Conservation (phyloP, 2,797 vertebrate species). For the Takifugu rubripes region DNA sequence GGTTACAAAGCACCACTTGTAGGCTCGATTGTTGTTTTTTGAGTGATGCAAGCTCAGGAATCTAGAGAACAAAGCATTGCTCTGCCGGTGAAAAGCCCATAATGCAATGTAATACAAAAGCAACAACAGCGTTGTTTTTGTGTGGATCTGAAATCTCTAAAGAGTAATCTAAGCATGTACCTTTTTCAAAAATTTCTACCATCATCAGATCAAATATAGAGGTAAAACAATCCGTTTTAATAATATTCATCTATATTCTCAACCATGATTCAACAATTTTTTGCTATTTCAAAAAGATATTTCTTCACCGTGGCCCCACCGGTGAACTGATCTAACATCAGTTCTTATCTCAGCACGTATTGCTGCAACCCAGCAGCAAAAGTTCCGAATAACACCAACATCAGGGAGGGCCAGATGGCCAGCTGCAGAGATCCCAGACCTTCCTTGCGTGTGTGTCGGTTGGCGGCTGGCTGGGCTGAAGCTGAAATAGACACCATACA, state of each 20-base stretch:
- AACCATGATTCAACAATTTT: background rate
- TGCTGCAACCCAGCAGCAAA: background rate
- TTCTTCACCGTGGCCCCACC: constrained; percentile 30
- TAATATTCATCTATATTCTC: constrained; percentile 12
- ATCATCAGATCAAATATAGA: too few relatives aligned
- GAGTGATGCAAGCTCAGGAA: too few relatives aligned
- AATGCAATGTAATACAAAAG: too few relatives aligned
- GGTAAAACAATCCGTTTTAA: background rate
- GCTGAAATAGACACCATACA: constrained; percentile 72
- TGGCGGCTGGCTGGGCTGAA: constrained; percentile 69
- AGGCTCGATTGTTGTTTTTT: too few relatives aligned
- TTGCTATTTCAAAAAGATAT: constrained; percentile 10
- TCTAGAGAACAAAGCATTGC: too few relatives aligned
- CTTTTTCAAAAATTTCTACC: too few relatives aligned
- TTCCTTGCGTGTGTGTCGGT: constrained; percentile 46
- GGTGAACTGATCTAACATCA: constrained; percentile 26
- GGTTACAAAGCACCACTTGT: too few relatives aligned
- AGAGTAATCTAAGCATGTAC: too few relatives aligned
- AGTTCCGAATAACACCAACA: constrained; percentile 14
- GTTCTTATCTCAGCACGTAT: constrained; percentile 28
- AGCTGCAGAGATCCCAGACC: constrained; percentile 54
- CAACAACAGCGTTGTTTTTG: too few relatives aligned
- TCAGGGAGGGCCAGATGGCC: constrained; percentile 66
- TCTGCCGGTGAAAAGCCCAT: too few relatives aligned
- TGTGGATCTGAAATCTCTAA: too few relatives aligned